Percentiles rank a stretch among this genome's conserved stretches.
Conservation (phyloP, 2,797 vertebrate species). For the Sternarchorhynchus goeldii region DNA sequence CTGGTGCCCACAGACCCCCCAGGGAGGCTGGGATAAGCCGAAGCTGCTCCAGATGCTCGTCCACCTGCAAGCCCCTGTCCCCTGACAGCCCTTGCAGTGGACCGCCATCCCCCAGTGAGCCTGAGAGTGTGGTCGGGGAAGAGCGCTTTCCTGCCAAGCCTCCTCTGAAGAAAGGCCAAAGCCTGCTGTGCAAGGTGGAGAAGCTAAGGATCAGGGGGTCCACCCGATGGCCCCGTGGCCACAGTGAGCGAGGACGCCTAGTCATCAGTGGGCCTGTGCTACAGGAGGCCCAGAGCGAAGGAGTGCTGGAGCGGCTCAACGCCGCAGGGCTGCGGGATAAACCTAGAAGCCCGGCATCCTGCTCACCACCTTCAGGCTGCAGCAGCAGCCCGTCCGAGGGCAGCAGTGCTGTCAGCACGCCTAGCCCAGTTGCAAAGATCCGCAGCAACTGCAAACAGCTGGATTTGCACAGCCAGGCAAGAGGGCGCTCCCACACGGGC, state of each 20-base stretch:
- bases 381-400: constrained; percentile 76
- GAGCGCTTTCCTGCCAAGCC: constrained; percentile 70
- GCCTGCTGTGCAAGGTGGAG: constrained; percentile 85
- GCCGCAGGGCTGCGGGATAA: constrained; percentile 65
- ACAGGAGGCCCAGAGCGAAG: constrained; percentile 72
- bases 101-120: constrained; percentile 68
- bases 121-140: constrained; percentile 63
- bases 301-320: constrained; percentile 71
- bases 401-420: constrained; percentile 78
- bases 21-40: constrained; percentile 69
- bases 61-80: constrained; percentile 67
- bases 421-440: constrained; percentile 74
- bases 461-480: constrained; percentile 24
- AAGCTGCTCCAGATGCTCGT: constrained; percentile 75
- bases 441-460: constrained; percentile 73
- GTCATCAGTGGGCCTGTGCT: constrained; percentile 75
- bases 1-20: constrained; percentile 20
- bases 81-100: constrained; percentile 70
- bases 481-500: constrained; percentile 47
- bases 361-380: constrained; percentile 68
- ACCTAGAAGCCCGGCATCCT: constrained; percentile 62
- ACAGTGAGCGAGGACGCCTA: constrained; percentile 49
- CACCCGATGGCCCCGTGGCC: constrained; percentile 58
- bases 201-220: constrained; percentile 74
- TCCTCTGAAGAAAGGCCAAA: constrained; percentile 70